Evolutionary conservation across 2,797 vertebrate genomes (phyloP).

Genomic region (Melanotaenia nigrans): DNA sequence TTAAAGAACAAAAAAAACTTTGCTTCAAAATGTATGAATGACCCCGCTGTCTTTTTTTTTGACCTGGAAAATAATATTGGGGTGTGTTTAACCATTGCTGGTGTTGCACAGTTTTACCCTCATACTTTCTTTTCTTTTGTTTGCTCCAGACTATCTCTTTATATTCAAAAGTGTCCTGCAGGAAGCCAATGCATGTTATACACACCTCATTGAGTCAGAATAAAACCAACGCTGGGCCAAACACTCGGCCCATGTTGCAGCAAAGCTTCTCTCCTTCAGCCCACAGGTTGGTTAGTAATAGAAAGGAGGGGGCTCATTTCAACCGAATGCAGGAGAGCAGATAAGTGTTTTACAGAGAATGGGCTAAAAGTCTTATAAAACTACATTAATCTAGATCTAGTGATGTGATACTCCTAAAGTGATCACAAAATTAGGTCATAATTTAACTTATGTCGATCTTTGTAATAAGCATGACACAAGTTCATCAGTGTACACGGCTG

Average conservation of each 20-base stretch:
- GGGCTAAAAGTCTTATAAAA: conserved; percentile 14
- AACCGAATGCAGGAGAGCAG: neutral
- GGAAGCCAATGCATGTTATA: conserved; percentile 57
- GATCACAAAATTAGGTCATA: too few species aligned
- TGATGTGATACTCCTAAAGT: too few species aligned
- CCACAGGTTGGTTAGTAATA: conserved; percentile 16
- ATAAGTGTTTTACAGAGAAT: neutral
- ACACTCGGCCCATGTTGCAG: conserved; percentile 30
- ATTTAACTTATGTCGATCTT: too few species aligned
- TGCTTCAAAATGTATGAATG: conserved; percentile 11
- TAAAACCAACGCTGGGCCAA: conserved; percentile 39
- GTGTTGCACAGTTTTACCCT: conserved; percentile 41
- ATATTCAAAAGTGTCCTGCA: conserved; percentile 44
- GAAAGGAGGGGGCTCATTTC: conserved; percentile 22
- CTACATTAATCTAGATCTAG: neutral
- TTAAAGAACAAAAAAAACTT: neutral
- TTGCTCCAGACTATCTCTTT: conserved; percentile 60
- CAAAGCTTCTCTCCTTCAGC: conserved; percentile 17
- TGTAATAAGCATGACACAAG: too few species aligned
- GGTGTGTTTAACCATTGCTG: conserved; percentile 21
- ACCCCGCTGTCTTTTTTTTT: conserved; percentile 8
- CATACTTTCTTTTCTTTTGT: conserved; percentile 58
- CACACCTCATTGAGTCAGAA: conserved; percentile 69
- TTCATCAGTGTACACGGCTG: too few species aligned
- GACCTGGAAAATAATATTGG: conserved; percentile 22